These are phyloP conservation scores for Gortyna flavago DNA, from an alignment of 2,888 invertebrate species.

Conservation along the genomic window DNA sequence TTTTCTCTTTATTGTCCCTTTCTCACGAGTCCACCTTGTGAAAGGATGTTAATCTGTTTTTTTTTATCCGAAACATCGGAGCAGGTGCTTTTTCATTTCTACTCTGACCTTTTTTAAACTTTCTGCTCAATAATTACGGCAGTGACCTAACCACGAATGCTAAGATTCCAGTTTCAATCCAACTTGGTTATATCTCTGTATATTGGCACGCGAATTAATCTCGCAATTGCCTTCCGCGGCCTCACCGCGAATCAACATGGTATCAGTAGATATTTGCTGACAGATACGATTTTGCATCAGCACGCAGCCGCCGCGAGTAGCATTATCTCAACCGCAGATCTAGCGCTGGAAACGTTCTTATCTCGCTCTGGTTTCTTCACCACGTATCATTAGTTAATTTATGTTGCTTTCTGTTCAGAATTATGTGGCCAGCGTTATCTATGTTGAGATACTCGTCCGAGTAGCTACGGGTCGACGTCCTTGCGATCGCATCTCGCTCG, in stretches of 20 bases:
- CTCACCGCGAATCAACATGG: conserved; percentile 57
- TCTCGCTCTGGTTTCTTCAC: conserved; percentile 75
- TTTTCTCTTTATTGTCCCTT: conserved; percentile 26
- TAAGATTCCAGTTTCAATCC: conserved; percentile 40
- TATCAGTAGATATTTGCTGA: conserved; percentile 64
- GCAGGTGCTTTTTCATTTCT: conserved; percentile 52
- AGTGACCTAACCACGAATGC: conserved; percentile 13
- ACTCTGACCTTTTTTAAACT: conserved; percentile 37
- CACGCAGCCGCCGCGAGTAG: conserved; percentile 69
- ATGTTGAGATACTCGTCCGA: conserved; percentile 79
- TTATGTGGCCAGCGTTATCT: conserved; percentile 84
- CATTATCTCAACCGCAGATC: conserved; percentile 77
- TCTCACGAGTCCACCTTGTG: conserved; percentile 45
- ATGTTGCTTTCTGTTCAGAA: conserved; percentile 82
- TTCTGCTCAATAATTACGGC: conserved; percentile 31
- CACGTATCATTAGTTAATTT: conserved; percentile 86
- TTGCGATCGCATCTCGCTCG: conserved; percentile 86
- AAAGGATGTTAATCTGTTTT: conserved; percentile 38
- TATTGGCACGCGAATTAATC: conserved; percentile 59
- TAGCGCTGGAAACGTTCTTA: conserved; percentile 73
- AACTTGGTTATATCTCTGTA: conserved; percentile 25
- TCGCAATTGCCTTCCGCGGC: conserved; percentile 54
- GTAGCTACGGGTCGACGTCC: conserved; percentile 83
- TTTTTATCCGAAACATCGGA: conserved; percentile 32
- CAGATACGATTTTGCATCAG: conserved; percentile 73